Percentiles rank a stretch among this genome's conserved stretches.
Conservation (phyloP, 2,797 vertebrate genomes). For the Schizopygopsis malacanthus region DNA sequence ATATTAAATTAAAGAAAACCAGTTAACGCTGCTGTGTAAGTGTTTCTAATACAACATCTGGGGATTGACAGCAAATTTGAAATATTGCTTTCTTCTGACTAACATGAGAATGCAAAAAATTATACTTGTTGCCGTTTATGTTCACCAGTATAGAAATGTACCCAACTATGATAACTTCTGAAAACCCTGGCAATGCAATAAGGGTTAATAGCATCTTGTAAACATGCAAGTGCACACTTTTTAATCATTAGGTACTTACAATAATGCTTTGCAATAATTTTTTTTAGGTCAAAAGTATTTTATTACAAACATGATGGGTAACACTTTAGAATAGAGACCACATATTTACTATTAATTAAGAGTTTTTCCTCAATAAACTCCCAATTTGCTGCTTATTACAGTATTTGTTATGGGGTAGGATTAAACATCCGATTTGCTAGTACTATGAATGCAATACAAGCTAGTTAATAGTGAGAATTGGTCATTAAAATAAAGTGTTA, state of each 20-base stretch:
- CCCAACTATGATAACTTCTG: neutral
- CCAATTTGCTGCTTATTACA: too few relatives aligned
- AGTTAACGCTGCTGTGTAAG: neutral
- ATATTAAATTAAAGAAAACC: neutral
- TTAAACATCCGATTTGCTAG: too few relatives aligned
- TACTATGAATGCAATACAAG: too few relatives aligned
- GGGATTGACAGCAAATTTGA: neutral
- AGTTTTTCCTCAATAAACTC: too few relatives aligned
- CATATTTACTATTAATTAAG: too few relatives aligned
- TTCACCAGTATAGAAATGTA: neutral
- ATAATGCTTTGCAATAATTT: neutral
- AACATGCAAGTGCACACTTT: neutral
- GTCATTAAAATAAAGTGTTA: too few relatives aligned
- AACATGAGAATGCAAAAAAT: neutral
- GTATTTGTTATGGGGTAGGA: too few relatives aligned
- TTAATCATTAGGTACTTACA: neutral
- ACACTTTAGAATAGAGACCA: neutral
- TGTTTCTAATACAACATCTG: neutral
- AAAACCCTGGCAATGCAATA: neutral
- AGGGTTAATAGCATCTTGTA: neutral
- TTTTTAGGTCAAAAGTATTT: neutral
- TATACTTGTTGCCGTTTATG: neutral
- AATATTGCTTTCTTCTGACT: neutral
- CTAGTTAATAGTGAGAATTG: too few relatives aligned
- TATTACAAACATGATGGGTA: neutral